Percentiles rank a stretch among this genome's conserved stretches.
phyloP scores from a whole-genome alignment of 1,140 invertebrate genomes.

The Capitella teleta region DNA sequence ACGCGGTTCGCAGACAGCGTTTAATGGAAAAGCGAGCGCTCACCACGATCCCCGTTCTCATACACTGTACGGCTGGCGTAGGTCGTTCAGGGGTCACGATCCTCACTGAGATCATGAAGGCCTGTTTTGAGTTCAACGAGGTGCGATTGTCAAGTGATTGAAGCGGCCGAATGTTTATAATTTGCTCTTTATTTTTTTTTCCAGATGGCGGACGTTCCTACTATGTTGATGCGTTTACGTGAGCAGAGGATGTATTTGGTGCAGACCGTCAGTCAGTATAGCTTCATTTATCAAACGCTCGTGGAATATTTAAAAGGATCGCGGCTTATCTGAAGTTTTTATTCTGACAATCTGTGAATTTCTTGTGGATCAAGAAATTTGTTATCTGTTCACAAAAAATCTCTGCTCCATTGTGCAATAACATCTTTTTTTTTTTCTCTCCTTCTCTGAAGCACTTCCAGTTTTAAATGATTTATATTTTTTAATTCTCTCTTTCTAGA shows the following conservation, averaged over 20 bases:
- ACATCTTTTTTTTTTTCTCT: no score
- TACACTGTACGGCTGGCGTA: conserved; percentile 92
- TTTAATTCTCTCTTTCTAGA: no score
- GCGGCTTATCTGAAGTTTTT: conserved; percentile 68
- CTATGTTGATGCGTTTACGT: conserved; percentile 60
- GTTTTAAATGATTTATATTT: no score
- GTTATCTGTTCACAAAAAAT: no score
- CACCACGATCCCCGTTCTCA: conserved; percentile 71
- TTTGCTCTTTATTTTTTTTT: conserved; percentile 18
- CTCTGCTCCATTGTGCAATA: no score
- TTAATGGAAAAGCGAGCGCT: conserved; percentile 49
- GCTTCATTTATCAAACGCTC: conserved; percentile 73
- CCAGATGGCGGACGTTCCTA: conserved; percentile 60
- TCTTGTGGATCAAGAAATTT: no score
- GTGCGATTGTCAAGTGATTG: conserved; percentile 41
- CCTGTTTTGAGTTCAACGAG: conserved; percentile 77
- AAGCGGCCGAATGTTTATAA: neutral
- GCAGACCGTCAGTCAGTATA: conserved; percentile 75
- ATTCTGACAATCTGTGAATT: no score
- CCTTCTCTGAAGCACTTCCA: no score
- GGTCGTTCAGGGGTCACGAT: conserved; percentile 87
- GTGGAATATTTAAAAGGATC: conserved; percentile 75
- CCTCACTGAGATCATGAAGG: conserved; percentile 66
- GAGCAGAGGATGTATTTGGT: conserved; percentile 75
- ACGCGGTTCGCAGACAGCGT: conserved; percentile 60